Base-by-base conservation (phyloP, 2,888 invertebrate species). In the Pristionchus entomophagus region DNA sequence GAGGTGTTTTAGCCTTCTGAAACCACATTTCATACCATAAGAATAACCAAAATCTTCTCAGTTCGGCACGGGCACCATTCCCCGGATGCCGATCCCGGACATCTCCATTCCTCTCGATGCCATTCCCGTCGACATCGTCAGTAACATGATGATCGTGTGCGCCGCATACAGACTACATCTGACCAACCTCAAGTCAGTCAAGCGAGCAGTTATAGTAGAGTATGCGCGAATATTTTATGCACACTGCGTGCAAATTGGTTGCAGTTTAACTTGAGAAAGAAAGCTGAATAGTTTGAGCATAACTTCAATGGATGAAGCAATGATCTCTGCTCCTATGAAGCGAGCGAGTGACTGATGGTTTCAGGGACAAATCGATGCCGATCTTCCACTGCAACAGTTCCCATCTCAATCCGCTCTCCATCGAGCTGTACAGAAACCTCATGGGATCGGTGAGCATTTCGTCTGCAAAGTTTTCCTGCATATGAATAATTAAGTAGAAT, bases 351-450 rank as follows among this genome's bases (percentile, higher is more conserved):
- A 38, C 2, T 38, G 19, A 38, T 19, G n/a, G 10, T 53, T 88
- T 78, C 86, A 91, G 90, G 3, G 91, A 93, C 22, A 87, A 91
- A 19, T 89, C 93, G 26, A 92, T 93, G 41, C 94, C 96, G 53
- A 96, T 99, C 0, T 97, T 97, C 94, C 98, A 99, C 94, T 97
- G 97, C 92, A 97, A 97, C 0, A 97, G 97, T 0, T 97, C 98
- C 0, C 95, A 96, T 35, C 95, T 96, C 84, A 97, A 97, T 94
- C 97, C 97, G 0, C 95, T 98, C 41, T 22, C 78, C 1, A 80
- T 80, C 51, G 32, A 22, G 4, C 32, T 35, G 19, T 80, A 80
- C 78, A 32, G 49, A 10, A 35, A 80, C 17, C 8, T 51, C 8
- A 32, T 32, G 32, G 78, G 78, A 10, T 19, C 49, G 51, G 78